These are phyloP conservation scores for Drosophila mettleri DNA, from an alignment of 2,888 invertebrate species.

Conservation along the genomic window DNA sequence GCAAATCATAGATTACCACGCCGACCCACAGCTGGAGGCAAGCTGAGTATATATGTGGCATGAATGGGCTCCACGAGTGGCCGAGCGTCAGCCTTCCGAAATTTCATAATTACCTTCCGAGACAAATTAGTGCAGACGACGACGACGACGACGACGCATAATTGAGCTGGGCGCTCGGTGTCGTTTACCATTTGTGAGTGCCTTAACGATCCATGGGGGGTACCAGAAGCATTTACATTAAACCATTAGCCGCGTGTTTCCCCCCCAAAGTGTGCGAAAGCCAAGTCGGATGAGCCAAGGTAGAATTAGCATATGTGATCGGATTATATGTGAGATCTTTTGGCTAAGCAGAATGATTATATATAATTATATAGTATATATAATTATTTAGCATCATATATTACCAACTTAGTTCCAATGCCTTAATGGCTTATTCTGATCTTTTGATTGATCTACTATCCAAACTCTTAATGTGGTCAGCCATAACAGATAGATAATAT, in stretches of 20 bases:
- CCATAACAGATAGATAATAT: not conserved
- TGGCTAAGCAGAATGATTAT: not conserved
- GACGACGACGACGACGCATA: too few relatives aligned
- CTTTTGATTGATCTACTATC: not conserved
- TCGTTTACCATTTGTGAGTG: constrained; percentile 35
- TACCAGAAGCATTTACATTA: constrained; percentile 30
- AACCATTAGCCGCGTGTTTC: constrained; percentile 35
- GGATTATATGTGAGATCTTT: not conserved
- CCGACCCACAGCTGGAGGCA: constrained; percentile 51
- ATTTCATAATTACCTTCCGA: constrained; percentile 53
- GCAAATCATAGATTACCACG: constrained; percentile 46
- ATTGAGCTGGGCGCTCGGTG: constrained; percentile 48
- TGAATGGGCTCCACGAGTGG: constrained; percentile 3
- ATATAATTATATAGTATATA: not conserved
- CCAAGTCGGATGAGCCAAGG: not conserved
- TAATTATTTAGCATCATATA: too few relatives aligned
- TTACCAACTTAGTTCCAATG: not conserved
- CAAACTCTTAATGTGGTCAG: constrained; percentile 1
- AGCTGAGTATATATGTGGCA: constrained; percentile 11
- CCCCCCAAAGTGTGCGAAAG: not conserved
- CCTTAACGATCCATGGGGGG: constrained; percentile 35
- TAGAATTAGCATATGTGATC: not conserved
- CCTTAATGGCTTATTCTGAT: not conserved
- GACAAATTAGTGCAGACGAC: constrained; percentile 36
- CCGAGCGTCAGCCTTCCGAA: constrained; percentile 31